Evolutionary conservation across 2,113 vertebrate genomes (phyloP), one percentile per base, ranked within the genome.

Genomic region (Poeciliopsis retropinna): DNA sequence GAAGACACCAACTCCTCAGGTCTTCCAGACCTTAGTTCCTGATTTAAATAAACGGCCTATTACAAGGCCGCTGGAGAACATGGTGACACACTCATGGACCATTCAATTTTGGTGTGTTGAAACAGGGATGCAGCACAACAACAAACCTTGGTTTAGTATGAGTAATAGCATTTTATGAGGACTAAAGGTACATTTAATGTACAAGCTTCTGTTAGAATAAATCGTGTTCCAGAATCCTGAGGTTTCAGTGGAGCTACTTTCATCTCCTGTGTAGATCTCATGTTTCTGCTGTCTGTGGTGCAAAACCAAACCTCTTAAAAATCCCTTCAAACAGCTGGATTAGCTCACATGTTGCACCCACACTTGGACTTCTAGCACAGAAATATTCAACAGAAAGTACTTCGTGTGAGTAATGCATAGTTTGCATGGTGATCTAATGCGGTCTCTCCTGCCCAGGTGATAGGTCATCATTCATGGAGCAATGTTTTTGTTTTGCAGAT

Each of bases 351-450:
- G 22, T n/a, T 4, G 3, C 8, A 2, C 25, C 51, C 22, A 7
- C 1, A 9, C 51, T 57, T 5, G 47, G 47, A 54, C 22, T 54
- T 57, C 5, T 57, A n/a, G 17, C 17, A 25, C 51, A 54, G 51
- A 47, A 17, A 47, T 47, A 19, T 19, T 47, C 29, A 12, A 30
- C 61, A 37, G 37, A 82, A 75, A 78, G 22, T 34, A 12, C 34
- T 6, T 34, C 3, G 22, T 8, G 17, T 27, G 31, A 64, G 29
- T 64, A 28, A 65, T 29, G 47, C 10, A n/a, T 34, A 29, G 54
- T 69, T 64, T 14, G 25, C 47, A 47, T 17, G 0, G 0, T 60
- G 30, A 41, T 44, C 29, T n/a, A 4, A 22, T 15, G 15, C 5
- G 0, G 3, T n/a, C 28, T 22, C 31, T 64, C 0, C 44, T 37